Base-by-base conservation (phyloP, 2,888 invertebrate species). In the Amorpha juglandis region DNA sequence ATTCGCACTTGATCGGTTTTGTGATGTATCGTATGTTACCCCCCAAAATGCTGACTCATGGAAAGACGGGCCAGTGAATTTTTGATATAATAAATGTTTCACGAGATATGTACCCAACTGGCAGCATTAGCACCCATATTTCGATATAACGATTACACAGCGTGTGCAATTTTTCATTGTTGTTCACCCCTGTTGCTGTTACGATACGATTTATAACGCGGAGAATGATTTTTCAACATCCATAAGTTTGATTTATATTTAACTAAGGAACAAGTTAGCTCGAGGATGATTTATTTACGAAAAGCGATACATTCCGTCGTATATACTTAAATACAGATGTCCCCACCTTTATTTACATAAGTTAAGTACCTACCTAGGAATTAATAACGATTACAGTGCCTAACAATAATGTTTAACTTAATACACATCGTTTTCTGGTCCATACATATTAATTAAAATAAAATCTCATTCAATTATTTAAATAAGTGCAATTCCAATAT, bases 181-280 rank as follows among this genome's bases (percentile, higher is more conserved):
- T 86, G 83, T 81, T 81, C 86, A 80, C 89, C 90, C 89, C 88
- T 82, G 78, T 74, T 77, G 86, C 84, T 78, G 78, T 77, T 76
- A 71, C 74, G 75, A 74, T 83, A 89, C 87, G 87, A 91, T 90
- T 90, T 91, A 91, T 91, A 90, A 91, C 83, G 83, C 86, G 80
- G 79, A 79, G 86, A 88, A 90, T 90, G 89, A 91, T 91, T 91
- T 92, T 90, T 91, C 90, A 90, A 88, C 90, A 89, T 87, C 86
- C 84, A 83, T 86, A 86, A 90, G 82, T 86, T 86, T 86, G 88
- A 90, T 89, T 90, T 88, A 89, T 90, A 83, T 88, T 87, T 87
- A 88, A 87, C 82, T 83, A 82, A 78, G 27, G 64, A 42, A 47
- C 47, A 64, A 53, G 47, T 33, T 11, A 58, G 21, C 6, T 27